Base-by-base conservation (phyloP, 2,113 vertebrate species). In the Tonatia bakeri region DNA sequence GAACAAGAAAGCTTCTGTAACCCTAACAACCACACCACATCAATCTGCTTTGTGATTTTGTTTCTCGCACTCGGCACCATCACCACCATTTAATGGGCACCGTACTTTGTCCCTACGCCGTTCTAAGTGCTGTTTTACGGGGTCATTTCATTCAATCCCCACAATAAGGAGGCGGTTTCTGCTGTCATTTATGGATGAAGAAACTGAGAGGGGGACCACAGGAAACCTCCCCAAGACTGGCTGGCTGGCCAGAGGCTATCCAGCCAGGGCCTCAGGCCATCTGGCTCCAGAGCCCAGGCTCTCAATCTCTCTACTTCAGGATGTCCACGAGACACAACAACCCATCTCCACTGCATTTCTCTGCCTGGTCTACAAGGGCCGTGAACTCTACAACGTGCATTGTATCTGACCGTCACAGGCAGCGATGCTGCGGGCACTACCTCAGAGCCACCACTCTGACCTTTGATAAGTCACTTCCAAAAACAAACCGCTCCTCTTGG, bases 1-100 rank as follows among this genome's bases (percentile, higher is more conserved):
- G 64, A 75, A 89, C 70, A 82, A 88, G 28, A 69, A 70, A 33
- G 82, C 56, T 88, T 88, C 38, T 82, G 82, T 45, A 36, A 47
- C 4, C 1, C 50, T 14, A 36, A 69, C 5, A 67, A 61, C 28
- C 59, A 17, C 7, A 1, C 19, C 59, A n/a, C 69, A 17, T 43
- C 90, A 14, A 3, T 14, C 50, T 47, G 24, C 50, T 65, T 9
- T 33, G 28, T 33, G 15, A 40, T 14, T 45, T 10, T 5, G 7
- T 17, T 54, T 45, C 28, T 16, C 13, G 1, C 3, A 9, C 67
- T 20, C 33, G 15, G 67, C 10, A 13, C 70, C 40, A 38, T 13
- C 16, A 6, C 4, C 20, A 2, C 7, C 20, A 26, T 5, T 43
- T 10, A 28, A 6, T 11, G 36, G 75, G 47, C 40, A 19, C 17